Evolutionary conservation across 2,888 invertebrate genomes (phyloP).

Genomic region (Drosophila lacicola): DNA sequence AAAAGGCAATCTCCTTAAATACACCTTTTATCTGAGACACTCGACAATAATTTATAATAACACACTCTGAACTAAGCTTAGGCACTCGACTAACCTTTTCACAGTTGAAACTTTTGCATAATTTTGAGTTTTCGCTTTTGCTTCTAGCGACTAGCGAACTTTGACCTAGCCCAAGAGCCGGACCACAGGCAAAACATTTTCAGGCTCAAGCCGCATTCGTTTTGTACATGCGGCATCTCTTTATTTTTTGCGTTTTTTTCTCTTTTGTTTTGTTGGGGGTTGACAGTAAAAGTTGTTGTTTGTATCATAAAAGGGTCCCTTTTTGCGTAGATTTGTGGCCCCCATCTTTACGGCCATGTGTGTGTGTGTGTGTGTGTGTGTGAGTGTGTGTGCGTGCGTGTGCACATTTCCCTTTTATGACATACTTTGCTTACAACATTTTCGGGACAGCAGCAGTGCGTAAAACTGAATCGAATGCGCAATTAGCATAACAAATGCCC

Average conservation of each 20-base stretch:
- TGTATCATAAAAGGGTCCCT: conserved; percentile 41
- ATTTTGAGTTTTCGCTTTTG: conserved; percentile 24
- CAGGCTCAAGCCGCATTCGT: conserved; percentile 14
- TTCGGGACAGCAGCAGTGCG: conserved; percentile 41
- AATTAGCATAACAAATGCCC: conserved; percentile 42
- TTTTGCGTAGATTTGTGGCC: conserved; percentile 49
- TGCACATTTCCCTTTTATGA: conserved; percentile 47
- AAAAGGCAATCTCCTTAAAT: conserved; percentile 7
- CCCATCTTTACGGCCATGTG: conserved; percentile 46
- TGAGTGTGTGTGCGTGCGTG: conserved; percentile 1
- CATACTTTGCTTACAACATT: conserved; percentile 45
- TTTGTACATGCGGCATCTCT: neutral
- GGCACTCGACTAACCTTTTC: conserved; percentile 13
- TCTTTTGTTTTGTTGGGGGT: neutral
- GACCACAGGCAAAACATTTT: conserved; percentile 18
- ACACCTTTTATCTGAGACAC: neutral
- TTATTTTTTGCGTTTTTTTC: neutral
- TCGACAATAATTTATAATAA: conserved; percentile 34
- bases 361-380: neutral
- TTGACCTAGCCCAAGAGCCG: conserved; percentile 45
- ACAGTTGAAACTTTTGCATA: conserved; percentile 12
- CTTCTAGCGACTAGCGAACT: conserved; percentile 20
- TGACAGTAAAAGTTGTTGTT: conserved; percentile 50
- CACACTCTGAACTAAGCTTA: conserved; percentile 11
- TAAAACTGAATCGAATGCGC: conserved; percentile 23